phyloP scores from a whole-genome alignment of 1,140 invertebrate genomes.

The Telenomus remus region DNA sequence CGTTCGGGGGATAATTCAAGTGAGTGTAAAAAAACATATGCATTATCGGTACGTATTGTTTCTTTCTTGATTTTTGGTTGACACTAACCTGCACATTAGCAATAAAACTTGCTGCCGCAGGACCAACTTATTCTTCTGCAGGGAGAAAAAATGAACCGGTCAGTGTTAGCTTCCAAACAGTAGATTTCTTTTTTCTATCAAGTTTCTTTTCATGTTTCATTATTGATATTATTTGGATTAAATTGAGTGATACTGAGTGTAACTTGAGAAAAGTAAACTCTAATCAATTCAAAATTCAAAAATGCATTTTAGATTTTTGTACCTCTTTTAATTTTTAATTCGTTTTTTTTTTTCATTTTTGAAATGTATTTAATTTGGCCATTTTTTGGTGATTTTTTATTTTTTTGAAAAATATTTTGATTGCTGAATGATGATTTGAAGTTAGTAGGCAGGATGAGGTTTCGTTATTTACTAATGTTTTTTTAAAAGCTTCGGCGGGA shows the following conservation, averaged over 20 bases:
- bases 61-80: constrained; percentile 66
- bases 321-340: constrained; percentile 22
- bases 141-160: constrained; percentile 75
- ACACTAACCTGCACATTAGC: constrained; percentile 85
- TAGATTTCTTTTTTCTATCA: constrained; percentile 6
- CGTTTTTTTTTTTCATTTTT: too few relatives aligned
- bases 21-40: constrained; percentile 19
- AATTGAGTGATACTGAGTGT: too few relatives aligned
- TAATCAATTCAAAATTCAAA: too few relatives aligned
- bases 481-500: constrained; percentile 64
- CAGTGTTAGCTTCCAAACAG: constrained; percentile 65
- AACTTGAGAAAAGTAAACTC: too few relatives aligned
- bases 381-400: constrained; percentile 8
- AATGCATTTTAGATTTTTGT: too few relatives aligned
- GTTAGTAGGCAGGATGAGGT: constrained; percentile 49
- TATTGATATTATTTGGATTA: too few relatives aligned
- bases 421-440: background rate
- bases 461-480: constrained; percentile 36
- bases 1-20: constrained; percentile 66
- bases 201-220: too few relatives aligned
- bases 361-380: constrained; percentile 12
- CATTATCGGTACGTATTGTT: constrained; percentile 56
- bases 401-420: background rate
- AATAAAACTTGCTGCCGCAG: constrained; percentile 86
- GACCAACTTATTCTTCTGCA: constrained; percentile 85